Conservation (phyloP, 2,797 vertebrate genomes). For the Manis crassicaudata region DNA sequence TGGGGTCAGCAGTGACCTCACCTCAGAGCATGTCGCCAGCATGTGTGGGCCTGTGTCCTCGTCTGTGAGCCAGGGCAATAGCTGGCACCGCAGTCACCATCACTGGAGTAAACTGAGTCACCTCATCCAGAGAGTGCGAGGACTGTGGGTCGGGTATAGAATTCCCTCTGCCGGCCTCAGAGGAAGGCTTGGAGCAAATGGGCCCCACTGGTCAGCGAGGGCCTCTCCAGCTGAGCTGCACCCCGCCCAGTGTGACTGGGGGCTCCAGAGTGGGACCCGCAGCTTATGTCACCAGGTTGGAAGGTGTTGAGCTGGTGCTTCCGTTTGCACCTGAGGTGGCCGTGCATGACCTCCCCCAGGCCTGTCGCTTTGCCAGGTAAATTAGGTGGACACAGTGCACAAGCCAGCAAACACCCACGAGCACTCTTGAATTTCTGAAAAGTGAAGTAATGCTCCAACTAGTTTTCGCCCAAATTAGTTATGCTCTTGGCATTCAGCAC, state of each 20-base stretch:
- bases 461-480: background rate
- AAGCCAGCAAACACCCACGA: background rate
- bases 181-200: background rate
- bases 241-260: rapidly evolving
- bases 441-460: background rate
- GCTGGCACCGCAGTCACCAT: background rate
- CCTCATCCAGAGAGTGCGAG: background rate
- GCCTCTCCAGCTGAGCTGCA: background rate
- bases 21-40: rapidly evolving
- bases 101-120: background rate
- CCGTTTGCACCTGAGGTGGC: too few relatives aligned
- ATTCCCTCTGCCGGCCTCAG: background rate
- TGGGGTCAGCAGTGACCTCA: background rate
- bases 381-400: background rate
- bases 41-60: background rate
- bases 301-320: too few relatives aligned
- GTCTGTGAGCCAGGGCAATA: background rate
- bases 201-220: background rate
- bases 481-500: background rate
- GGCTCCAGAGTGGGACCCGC: too few relatives aligned
- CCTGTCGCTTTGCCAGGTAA: background rate
- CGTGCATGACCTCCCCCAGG: too few relatives aligned
- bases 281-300: too few relatives aligned
- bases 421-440: background rate
- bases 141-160: background rate